Evolutionary conservation across 2,888 invertebrate species (phyloP).

Genomic region (Atethmia centrago): DNA sequence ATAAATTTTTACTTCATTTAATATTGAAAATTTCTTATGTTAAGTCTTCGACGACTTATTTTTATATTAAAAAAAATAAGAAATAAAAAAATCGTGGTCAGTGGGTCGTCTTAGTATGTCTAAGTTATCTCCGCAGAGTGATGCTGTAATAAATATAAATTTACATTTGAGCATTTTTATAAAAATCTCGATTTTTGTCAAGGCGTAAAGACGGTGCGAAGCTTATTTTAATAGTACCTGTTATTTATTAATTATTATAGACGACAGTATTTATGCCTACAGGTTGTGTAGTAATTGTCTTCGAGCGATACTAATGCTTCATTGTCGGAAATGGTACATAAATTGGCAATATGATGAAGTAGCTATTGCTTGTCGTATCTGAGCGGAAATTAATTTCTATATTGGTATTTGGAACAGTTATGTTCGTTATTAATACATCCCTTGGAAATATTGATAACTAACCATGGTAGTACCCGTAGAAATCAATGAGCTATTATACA

Average conservation of each 20-base stretch:
- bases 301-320: slow-evolving; percentile 17
- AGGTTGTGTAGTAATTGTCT: slow-evolving; percentile 36
- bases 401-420: slow-evolving; percentile 31
- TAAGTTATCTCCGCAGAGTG: too few relatives aligned
- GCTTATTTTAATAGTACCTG: not conserved
- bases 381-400: slow-evolving; percentile 47
- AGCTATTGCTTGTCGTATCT: slow-evolving; percentile 27
- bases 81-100: too few relatives aligned
- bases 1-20: too few relatives aligned
- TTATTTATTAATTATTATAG: slow-evolving; percentile 28
- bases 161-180: too few relatives aligned
- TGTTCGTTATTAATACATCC: slow-evolving; percentile 30
- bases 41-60: too few relatives aligned
- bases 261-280: slow-evolving; percentile 34
- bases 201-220: too few relatives aligned
- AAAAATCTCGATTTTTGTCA: too few relatives aligned
- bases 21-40: too few relatives aligned
- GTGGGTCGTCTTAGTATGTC: too few relatives aligned
- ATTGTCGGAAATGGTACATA: slow-evolving; percentile 45
- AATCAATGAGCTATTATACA: not conserved
- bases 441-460: slow-evolving; percentile 7
- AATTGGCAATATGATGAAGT: slow-evolving; percentile 33
- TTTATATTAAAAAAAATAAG: too few relatives aligned
- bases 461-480: not conserved
- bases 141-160: too few relatives aligned